Evolutionary conservation across 2,888 invertebrate genomes (phyloP), one percentile per base, ranked within the genome.

Genomic region (Diloba caeruleocephala): DNA sequence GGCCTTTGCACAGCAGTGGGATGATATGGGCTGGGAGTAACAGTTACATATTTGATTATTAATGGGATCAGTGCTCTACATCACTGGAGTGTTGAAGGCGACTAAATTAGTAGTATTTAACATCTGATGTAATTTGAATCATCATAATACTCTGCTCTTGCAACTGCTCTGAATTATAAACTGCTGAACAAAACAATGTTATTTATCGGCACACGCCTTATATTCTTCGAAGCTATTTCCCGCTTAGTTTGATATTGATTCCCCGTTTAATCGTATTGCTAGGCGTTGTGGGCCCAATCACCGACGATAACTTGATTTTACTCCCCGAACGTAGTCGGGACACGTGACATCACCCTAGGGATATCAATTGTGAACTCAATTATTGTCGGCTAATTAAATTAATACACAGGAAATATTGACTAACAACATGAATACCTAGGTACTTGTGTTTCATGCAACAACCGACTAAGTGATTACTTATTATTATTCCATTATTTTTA

Each of bases 281-380:
- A 79, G 80, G 85, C 88, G 86, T 84, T 85, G 87, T 84, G 85
- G 76, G 81, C 74, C 84, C 88, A 87, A 89, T 90, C 87, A 86
- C 84, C 81, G 79, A 76, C 79, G 81, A 78, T 89, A 89, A 90
- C 86, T 85, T 79, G 85, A 85, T 90, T 90, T 79, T 71, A 76
- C 80, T 76, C 79, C 78, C 77, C 77, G 74, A 78, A 79, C 80
- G 81, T 75, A 71, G 76, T 48, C 65, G 74, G 70, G 76, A 78
- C 79, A 77, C 77, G 82, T 82, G 82, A 81, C 76, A 64, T 81
- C 77, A 73, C 82, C 82, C 82, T 42, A 21, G 78, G 80, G 84
- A 79, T 78, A 77, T 79, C 75, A 76, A 78, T 77, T 74, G 71
- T 68, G 72, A 81, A 82, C 79, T 76, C 79, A 70, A 79, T 82